Base-by-base conservation (phyloP, 2,113 vertebrate species). In the Microcebus tavaratra region DNA sequence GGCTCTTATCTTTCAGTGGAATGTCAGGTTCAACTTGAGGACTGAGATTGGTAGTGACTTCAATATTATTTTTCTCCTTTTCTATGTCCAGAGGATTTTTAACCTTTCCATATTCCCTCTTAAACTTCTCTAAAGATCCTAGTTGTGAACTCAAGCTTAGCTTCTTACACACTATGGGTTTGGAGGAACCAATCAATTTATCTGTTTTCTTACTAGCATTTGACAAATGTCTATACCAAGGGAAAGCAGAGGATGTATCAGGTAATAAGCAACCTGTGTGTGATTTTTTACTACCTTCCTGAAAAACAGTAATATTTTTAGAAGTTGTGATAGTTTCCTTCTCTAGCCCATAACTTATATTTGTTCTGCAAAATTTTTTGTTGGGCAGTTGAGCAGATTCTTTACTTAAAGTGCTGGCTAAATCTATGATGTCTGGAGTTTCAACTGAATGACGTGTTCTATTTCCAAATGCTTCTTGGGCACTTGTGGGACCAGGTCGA, bases 81-180 rank as follows among this genome's bases (percentile, higher is more conserved):
- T 96, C 45, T 42, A 31, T 34, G 95, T 86, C 76, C 39, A 87
- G 21, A 0, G 0, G 65, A 88, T 59, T 84, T 88, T 67, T 95
- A 76, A 96, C 81, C 75, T 98, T 99, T 31, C 98, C 99, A 97
- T 99, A 99, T 0, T 95, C 97, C 97, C 99, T 99, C 97, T 99
- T 99, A 98, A 99, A 99, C 96, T 98, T 99, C 92, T 99, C 99
- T 84, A 99, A 98, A 1, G 99, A 99, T 67, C 99, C 99, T 48
- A 98, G 80, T 34, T 99, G 98, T 25, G 97, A 93, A 91, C 92
- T 92, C 88, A 99, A 97, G 57, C 98, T 98, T 91, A 99, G 96
- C 96, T 98, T 98, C 96, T 97, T 98, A 82, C 8, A 65, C 34
- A 75, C n/a, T 79, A 93, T 48, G 31, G 70, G 73, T 97, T 86